phyloP scores from a whole-genome alignment of 2,113 vertebrate species.

The Trichomycterus rosablanca region DNA sequence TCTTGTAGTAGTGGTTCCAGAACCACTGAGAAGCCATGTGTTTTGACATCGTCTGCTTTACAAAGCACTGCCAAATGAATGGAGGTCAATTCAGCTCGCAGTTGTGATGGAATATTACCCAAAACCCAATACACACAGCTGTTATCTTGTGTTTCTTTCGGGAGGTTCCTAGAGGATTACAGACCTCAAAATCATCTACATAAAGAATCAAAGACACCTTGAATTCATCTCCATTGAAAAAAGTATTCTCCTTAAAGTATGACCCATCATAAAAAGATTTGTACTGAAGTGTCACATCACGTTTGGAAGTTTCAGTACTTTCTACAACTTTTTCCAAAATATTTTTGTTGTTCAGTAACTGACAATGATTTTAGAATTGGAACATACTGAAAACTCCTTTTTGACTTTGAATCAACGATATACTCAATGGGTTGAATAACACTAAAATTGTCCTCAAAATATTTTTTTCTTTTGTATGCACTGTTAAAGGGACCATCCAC shows the following conservation, averaged over 20 bases:
- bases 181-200: background rate
- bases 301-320: background rate
- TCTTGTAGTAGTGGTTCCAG: conserved; percentile 19
- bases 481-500: background rate
- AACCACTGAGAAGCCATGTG: background rate
- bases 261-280: background rate
- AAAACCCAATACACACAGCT: background rate
- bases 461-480: background rate
- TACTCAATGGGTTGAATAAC: background rate
- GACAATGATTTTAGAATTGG: background rate
- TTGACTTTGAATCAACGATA: background rate
- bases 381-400: background rate
- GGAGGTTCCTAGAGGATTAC: background rate
- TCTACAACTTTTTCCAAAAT: background rate
- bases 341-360: background rate
- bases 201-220: background rate
- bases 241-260: background rate
- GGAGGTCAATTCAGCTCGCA: background rate
- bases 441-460: background rate
- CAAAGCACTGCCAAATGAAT: background rate
- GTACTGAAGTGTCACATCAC: background rate
- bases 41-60: background rate
- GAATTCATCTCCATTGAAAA: background rate
- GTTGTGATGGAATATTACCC: background rate
- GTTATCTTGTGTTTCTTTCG: background rate